Evolutionary conservation across 1,140 invertebrate genomes (phyloP).

Genomic region (Cephus cinctus): DNA sequence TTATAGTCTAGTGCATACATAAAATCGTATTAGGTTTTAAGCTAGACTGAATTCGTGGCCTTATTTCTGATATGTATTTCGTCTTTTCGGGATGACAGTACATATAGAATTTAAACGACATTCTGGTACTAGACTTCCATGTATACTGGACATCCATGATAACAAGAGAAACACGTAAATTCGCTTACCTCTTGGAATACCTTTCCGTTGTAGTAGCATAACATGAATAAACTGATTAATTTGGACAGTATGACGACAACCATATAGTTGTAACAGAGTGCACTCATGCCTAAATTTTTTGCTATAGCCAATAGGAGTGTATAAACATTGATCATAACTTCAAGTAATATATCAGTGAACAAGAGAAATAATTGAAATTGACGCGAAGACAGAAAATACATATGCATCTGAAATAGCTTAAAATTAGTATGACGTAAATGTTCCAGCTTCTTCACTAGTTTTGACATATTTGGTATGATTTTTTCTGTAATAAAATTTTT

Average conservation of each 20-base stretch:
- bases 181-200: neutral
- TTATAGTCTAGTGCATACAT: no score
- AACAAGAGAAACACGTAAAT: no score
- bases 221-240: neutral
- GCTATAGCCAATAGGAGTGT: neutral
- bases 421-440: neutral
- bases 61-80: no score
- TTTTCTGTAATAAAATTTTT: no score
- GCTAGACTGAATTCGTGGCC: no score
- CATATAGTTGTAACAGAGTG: neutral
- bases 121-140: no score
- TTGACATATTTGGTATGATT: neutral
- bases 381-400: neutral
- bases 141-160: no score
- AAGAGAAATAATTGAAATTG: neutral
- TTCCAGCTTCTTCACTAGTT: neutral
- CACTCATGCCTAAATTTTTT: neutral
- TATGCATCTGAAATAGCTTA: neutral
- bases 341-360: neutral
- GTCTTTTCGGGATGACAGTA: no score
- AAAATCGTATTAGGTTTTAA: no score
- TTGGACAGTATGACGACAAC: neutral
- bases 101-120: no score
- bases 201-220: neutral
- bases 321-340: neutral